Conservation (phyloP, 2,888 invertebrate species). For the Blastobasis lacticolella region DNA sequence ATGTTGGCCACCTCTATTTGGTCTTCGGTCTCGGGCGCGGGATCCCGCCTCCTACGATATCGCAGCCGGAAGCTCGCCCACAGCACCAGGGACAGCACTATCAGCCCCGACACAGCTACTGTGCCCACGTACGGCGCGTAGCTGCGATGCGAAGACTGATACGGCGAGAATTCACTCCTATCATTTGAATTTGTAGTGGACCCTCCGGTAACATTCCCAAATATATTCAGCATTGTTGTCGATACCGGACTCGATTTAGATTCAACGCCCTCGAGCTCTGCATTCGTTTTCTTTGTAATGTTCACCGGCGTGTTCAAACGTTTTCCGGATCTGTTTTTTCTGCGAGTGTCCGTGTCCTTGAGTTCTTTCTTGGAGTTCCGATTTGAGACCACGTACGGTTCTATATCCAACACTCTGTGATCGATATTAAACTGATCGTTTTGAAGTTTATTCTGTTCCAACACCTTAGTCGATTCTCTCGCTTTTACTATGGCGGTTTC, state of each 20-base stretch:
- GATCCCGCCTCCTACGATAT: constrained; percentile 48
- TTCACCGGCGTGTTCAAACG: constrained; percentile 53
- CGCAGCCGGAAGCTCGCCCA: constrained; percentile 64
- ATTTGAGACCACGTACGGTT: constrained; percentile 26
- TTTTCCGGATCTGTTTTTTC: constrained; percentile 43
- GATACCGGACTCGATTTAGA: constrained; percentile 24
- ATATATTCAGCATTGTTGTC: constrained; percentile 24
- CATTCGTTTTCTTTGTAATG: constrained; percentile 24
- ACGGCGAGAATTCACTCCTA: constrained; percentile 53
- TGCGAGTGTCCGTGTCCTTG: constrained; percentile 18
- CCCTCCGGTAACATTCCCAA: constrained; percentile 32
- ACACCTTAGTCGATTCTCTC: constrained; percentile 42
- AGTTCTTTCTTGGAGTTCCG: constrained; percentile 29
- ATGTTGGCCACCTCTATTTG: constrained; percentile 77
- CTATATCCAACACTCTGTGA: constrained; percentile 46
- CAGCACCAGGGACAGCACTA: constrained; percentile 69
- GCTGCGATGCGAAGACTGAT: constrained; percentile 41
- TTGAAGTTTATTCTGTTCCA: constrained; percentile 50
- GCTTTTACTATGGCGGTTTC: constrained; percentile 39
- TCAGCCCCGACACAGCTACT: constrained; percentile 71
- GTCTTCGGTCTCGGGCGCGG: constrained; percentile 38
- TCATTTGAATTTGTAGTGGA: constrained; percentile 40
- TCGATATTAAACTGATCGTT: constrained; percentile 47
- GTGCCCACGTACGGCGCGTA: constrained; percentile 69
- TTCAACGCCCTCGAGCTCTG: constrained; percentile 14